phyloP scores from a whole-genome alignment of 2,888 invertebrate species.

The Amblyjoppa proteus region DNA sequence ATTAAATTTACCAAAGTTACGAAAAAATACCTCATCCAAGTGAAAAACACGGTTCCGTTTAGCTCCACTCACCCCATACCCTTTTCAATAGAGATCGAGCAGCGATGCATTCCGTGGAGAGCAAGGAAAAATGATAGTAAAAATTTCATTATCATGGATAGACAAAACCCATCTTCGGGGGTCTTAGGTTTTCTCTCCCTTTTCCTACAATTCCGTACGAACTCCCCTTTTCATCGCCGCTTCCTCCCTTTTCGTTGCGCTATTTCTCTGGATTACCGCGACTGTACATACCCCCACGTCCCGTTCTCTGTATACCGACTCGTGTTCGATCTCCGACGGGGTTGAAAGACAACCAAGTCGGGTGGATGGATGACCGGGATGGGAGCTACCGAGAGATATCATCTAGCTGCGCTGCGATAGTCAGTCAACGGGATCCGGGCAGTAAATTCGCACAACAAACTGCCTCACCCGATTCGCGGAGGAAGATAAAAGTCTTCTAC shows the following conservation, averaged over 20 bases:
- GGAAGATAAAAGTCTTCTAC: conserved; percentile 53
- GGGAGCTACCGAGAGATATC: conserved; percentile 68
- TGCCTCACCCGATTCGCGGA: conserved; percentile 67
- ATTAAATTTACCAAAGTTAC: too few relatives aligned
- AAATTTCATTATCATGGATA: conserved; percentile 1
- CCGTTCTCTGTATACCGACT: conserved; percentile 3
- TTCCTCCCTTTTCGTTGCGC: neutral
- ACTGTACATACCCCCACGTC: neutral
- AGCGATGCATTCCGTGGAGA: neutral
- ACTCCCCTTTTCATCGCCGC: neutral
- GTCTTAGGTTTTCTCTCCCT: neutral
- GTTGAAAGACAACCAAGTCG: conserved; percentile 12
- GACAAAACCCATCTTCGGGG: conserved; percentile 2
- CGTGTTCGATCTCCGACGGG: conserved; percentile 45
- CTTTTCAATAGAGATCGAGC: neutral
- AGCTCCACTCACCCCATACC: neutral
- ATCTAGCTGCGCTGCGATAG: conserved; percentile 72
- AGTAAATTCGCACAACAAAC: conserved; percentile 78
- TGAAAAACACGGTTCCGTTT: neutral
- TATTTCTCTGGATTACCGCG: conserved; percentile 28
- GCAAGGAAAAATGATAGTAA: conserved; percentile 10
- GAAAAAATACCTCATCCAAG: neutral
- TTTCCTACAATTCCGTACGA: neutral
- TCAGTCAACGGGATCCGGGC: conserved; percentile 71
- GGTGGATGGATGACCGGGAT: conserved; percentile 51